A percentile compares a stretch with the other conserved stretches of the same genome.
phyloP scores from a whole-genome alignment of 1,140 invertebrate species.

The Araneus ventricosus region DNA sequence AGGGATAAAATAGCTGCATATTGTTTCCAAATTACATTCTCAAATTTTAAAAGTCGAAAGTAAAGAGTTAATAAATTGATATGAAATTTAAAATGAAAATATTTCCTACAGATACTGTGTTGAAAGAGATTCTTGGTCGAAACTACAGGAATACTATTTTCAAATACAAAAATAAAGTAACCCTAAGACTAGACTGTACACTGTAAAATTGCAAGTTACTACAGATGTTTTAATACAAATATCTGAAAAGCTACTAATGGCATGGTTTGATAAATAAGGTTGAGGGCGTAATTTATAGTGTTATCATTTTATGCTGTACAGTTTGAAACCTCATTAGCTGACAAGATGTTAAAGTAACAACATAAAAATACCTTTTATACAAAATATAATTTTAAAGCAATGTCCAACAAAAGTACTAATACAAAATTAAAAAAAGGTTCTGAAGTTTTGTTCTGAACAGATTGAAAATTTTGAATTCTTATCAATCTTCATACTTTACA shows the following conservation, averaged over 20 bases:
- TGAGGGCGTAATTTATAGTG: too few species aligned
- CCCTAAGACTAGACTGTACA: neutral
- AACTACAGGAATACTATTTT: neutral
- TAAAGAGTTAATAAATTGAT: neutral
- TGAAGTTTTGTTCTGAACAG: too few species aligned
- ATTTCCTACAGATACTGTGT: neutral
- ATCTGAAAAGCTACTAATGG: neutral
- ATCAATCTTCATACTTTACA: too few species aligned
- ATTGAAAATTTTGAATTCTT: too few species aligned
- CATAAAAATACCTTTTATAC: too few species aligned
- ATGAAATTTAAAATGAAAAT: neutral
- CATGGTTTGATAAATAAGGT: too few species aligned
- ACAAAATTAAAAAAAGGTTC: too few species aligned
- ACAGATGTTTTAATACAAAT: neutral
- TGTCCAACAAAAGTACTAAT: too few species aligned
- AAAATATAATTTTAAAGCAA: too few species aligned
- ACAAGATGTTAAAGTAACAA: too few species aligned
- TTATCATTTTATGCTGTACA: too few species aligned
- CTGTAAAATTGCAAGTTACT: neutral
- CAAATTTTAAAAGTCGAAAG: neutral
- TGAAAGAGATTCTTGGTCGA: neutral
- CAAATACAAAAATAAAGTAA: neutral
- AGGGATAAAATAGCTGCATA: constrained; percentile 13
- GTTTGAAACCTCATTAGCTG: too few species aligned
- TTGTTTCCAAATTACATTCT: neutral